Conservation (phyloP, 2,888 invertebrate genomes). For the Ophioninae sp. region DNA sequence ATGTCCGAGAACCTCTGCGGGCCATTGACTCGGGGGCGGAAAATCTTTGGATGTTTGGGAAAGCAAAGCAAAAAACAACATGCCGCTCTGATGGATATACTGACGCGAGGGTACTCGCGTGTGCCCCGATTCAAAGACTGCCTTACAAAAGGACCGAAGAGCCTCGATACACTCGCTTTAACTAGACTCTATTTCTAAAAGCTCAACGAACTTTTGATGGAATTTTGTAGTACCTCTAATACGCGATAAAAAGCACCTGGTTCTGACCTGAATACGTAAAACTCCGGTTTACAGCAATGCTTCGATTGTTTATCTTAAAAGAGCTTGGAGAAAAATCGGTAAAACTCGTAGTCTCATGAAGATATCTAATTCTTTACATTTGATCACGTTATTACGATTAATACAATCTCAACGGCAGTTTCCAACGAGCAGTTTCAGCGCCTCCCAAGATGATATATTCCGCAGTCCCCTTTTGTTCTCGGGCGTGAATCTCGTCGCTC, state of each 20-base stretch:
- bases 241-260: not conserved
- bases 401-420: not conserved
- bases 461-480: constrained; percentile 37
- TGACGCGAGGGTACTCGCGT: constrained; percentile 10
- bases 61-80: constrained; percentile 15
- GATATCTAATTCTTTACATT: not conserved
- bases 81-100: constrained; percentile 12
- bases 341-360: not conserved
- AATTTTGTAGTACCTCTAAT: constrained; percentile 14
- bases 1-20: constrained; percentile 23
- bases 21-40: constrained; percentile 48
- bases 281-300: not conserved
- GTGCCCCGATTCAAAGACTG: constrained; percentile 28
- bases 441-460: constrained; percentile 7
- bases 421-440: not conserved
- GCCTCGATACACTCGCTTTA: constrained; percentile 32
- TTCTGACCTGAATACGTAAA: not conserved
- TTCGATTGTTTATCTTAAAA: too few species aligned
- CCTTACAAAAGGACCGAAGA: constrained; percentile 32
- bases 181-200: constrained; percentile 9
- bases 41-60: constrained; percentile 41
- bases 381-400: constrained; percentile 8
- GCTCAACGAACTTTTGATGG: constrained; percentile 32
- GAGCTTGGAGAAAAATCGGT: not conserved
- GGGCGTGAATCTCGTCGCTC: constrained; percentile 19